Base-by-base conservation (phyloP, 2,797 vertebrate species). In the Syndactyla subalaris region DNA sequence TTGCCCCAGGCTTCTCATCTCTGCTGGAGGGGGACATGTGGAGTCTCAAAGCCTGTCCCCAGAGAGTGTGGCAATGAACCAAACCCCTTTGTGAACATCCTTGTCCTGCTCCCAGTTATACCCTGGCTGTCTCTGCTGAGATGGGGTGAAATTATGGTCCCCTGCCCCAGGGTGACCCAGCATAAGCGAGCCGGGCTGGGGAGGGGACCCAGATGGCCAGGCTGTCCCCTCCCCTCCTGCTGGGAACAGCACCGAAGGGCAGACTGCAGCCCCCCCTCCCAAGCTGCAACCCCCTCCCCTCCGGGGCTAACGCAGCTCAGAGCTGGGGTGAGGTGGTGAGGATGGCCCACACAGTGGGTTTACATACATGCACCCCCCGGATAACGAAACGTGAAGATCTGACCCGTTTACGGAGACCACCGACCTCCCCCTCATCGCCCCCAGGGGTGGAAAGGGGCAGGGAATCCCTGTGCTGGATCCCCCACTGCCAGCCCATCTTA, bases 171-270 rank as follows among this genome's bases (percentile, higher is more conserved):
- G 18, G 32, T 14, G 27, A 41, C 62, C 16, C 45, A 39, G 11
- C 14, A 52, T 0, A 1, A 55, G 20, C 1, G 6, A 91, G 67
- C 0, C 0, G 20, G 46, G 32, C 17, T 63, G 52, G 17, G 17
- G 49, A 66, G 14, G 9, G 41, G 19, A 73, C 27, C 7, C 29
- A 36, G 32, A 39, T 4, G 0, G 29, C 30, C 3, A 2, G 41
- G 5, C 20, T 73, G 59, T 13, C 32, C 72, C 23, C 34, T 61
- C 23, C 12, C 20, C 34, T 71, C 46, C 45, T 38, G 10, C 49
- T 70, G 43, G n/a, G 23, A 66, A 32, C 15, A 49, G 58, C 51
- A 26, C 41, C 4, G 3, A 59, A 39, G 48, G 9, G 12, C 41
- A 55, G 36, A 24, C 29, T 62, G 55, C 70, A 62, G 32, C 20